Base-by-base conservation (phyloP, 2,113 vertebrate species). In the Sapajus apella region DNA sequence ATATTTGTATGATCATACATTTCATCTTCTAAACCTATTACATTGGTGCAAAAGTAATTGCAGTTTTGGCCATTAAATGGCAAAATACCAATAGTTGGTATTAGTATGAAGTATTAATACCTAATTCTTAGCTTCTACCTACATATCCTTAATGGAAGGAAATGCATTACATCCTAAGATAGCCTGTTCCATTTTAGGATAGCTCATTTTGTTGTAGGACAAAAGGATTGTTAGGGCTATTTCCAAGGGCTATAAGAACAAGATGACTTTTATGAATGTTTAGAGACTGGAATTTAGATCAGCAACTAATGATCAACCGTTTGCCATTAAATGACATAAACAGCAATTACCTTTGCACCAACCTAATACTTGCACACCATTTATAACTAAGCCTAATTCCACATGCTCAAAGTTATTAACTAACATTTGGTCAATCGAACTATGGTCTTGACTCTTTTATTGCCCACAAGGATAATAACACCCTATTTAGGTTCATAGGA, bases 121-220 rank as follows among this genome's bases (percentile, higher is more conserved):
- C 12, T 30, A 64, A 64, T 91, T 1, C 91, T 66, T 94, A 77
- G 70, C 37, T 87, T 87, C 66, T 27, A 27, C 37, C 50, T 87
- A 87, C 92, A 92, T 27, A 81, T 14, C 56, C 85, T 90, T 96
- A 91, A 75, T 94, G 88, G 96, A 94, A 94, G 52, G 30, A 5
- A 97, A 82, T 25, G 92, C 52, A 94, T 97, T 96, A 58, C 43
- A 23, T 18, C 40, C 13, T 32, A 90, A 94, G 80, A 88, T 40
- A 91, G 72, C 25, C 52, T 86, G 88, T 55, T 91, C n/a, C 11
- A 30, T 86, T 85, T 96, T 85, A 79, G 52, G 50, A 56, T 21
- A 89, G 45, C 93, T 95, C n/a, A 89, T 94, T 97, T 95, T 94
- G 47, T 93, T 97, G 66, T 32, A 90, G 83, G 35, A 86, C 94